Percentiles rank a stretch among this genome's conserved stretches.
Conservation (phyloP, 2,113 vertebrate species). For the Lophura nycthemera region DNA sequence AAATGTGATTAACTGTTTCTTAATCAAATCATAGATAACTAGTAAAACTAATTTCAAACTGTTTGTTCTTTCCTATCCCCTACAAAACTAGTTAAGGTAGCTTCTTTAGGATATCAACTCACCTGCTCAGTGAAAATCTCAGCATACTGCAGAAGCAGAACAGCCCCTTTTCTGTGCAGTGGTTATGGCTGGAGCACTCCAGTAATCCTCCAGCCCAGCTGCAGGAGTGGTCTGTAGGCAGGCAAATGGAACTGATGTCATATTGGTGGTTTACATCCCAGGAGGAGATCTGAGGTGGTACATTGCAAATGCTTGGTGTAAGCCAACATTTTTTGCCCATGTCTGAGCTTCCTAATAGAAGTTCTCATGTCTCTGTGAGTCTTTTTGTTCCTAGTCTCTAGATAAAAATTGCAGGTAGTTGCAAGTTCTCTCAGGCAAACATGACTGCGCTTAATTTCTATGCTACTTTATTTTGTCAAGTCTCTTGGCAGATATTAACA, state of each 20-base stretch:
- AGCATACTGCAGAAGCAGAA: neutral
- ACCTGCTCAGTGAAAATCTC: neutral
- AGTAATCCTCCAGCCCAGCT: neutral
- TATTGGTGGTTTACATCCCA: neutral
- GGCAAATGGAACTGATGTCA: neutral
- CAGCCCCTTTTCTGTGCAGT: neutral
- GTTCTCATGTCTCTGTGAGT: neutral
- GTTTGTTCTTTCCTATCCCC: neutral
- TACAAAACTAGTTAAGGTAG: neutral
- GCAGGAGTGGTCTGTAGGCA: neutral
- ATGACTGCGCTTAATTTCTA: neutral
- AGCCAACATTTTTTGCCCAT: neutral
- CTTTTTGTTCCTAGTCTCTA: neutral
- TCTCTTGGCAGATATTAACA: neutral
- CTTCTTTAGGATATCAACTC: neutral
- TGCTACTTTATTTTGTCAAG: neutral
- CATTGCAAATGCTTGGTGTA: neutral
- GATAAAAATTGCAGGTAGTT: neutral
- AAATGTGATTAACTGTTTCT: neutral
- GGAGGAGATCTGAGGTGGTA: neutral
- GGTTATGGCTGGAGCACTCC: neutral
- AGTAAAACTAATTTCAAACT: neutral
- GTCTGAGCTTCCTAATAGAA: neutral
- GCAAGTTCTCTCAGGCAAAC: neutral
- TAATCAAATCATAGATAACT: slow-evolving; percentile 7